These are phyloP conservation scores for Mesodorylaimus sp. DNA, from an alignment of 2,888 invertebrate species.

Conservation along the genomic window DNA sequence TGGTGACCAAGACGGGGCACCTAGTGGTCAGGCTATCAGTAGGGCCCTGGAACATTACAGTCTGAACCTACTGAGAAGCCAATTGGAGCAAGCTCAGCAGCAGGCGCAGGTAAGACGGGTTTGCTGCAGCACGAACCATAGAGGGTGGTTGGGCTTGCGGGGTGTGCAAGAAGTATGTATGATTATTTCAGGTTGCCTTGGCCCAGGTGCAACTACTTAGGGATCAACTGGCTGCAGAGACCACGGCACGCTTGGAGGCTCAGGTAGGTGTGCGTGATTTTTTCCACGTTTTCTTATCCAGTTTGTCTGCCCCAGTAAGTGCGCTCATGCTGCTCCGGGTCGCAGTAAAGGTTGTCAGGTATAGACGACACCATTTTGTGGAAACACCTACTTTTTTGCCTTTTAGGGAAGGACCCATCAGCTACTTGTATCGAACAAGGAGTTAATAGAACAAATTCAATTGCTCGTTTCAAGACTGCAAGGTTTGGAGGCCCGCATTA, in stretches of 20 bases:
- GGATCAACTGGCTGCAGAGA: constrained; percentile 73
- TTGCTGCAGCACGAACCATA: too few species aligned
- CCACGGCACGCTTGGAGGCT: constrained; percentile 72
- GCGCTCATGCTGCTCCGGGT: not conserved
- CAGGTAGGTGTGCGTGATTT: constrained; percentile 59
- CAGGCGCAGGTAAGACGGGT: constrained; percentile 10
- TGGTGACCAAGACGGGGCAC: too few species aligned
- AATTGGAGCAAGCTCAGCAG: constrained; percentile 12
- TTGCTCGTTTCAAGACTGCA: constrained; percentile 70
- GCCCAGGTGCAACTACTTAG: constrained; percentile 67
- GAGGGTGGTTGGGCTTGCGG: too few species aligned
- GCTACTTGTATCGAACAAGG: constrained; percentile 77
- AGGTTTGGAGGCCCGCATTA: constrained; percentile 48
- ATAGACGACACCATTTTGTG: not conserved
- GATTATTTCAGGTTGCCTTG: constrained; percentile 58
- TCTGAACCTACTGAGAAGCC: constrained; percentile 2
- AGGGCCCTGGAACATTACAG: constrained; percentile 6
- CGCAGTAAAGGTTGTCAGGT: not conserved
- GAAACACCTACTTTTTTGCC: not conserved
- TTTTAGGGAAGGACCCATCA: constrained; percentile 70
- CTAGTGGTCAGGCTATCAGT: too few species aligned
- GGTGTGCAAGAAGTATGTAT: too few species aligned
- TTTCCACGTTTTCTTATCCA: too few species aligned
- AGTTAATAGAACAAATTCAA: constrained; percentile 78
- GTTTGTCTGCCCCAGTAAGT: too few species aligned